phyloP scores from a whole-genome alignment of 2,113 vertebrate species.

The Prionailurus viverrinus region DNA sequence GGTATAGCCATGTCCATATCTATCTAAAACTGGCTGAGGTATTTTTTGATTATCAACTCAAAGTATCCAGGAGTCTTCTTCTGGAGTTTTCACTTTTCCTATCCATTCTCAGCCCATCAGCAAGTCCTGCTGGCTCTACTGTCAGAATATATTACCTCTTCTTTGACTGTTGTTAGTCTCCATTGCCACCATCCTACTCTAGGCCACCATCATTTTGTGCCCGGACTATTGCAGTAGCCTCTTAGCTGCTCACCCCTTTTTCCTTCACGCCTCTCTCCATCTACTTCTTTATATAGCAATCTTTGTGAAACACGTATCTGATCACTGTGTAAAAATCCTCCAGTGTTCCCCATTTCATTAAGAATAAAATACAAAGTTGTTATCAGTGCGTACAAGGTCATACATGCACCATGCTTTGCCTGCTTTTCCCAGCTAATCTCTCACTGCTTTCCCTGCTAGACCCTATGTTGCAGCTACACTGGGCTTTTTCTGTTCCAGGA shows the following conservation, averaged over 20 bases:
- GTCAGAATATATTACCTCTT: background rate
- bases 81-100: background rate
- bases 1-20: background rate
- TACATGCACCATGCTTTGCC: background rate
- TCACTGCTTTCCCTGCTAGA: background rate
- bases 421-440: background rate
- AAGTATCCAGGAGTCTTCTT: slow-evolving; percentile 23
- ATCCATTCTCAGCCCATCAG: background rate
- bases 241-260: background rate
- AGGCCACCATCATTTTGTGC: background rate
- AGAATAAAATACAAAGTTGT: slow-evolving; percentile 4
- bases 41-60: background rate
- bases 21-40: background rate
- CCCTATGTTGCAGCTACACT: background rate
- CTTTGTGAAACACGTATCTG: background rate
- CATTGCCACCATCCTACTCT: background rate
- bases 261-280: background rate
- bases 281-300: background rate
- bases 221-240: background rate
- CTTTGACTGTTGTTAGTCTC: background rate
- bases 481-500: background rate
- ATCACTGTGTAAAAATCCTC: background rate
- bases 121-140: background rate
- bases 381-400: background rate
- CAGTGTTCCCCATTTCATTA: background rate